A percentile compares a stretch with the other conserved stretches of the same genome.
Conservation (phyloP, 2,888 invertebrate genomes). For the Andrena flavipes region DNA sequence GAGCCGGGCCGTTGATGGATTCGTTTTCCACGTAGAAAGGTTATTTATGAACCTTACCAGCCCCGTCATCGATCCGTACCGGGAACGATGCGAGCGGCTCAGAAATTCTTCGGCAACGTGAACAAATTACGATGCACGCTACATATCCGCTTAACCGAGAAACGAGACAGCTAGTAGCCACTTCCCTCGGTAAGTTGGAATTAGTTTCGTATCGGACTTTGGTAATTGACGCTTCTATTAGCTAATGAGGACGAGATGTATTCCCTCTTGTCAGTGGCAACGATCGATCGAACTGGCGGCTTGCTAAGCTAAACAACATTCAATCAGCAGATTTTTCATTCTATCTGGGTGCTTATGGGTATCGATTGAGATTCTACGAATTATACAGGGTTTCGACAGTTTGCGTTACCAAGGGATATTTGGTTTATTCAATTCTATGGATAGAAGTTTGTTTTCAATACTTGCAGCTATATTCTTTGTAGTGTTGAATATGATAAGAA, state of each 20-base stretch:
- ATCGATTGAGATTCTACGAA: no score
- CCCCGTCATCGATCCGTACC: conserved; percentile 59
- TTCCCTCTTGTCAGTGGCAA: not conserved
- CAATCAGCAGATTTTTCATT: not conserved
- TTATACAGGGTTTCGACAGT: no score
- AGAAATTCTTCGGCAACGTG: conserved; percentile 48
- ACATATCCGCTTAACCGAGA: conserved; percentile 31
- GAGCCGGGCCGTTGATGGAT: conserved; percentile 68
- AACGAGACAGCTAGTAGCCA: conserved; percentile 28
- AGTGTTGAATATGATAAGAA: no score
- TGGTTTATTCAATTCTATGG: no score
- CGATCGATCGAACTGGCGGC: not conserved
- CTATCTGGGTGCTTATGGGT: not conserved
- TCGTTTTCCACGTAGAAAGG: conserved; percentile 70
- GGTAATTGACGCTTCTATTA: conserved; percentile 42
- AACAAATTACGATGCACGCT: conserved; percentile 58
- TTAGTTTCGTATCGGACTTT: conserved; percentile 23
- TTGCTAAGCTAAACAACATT: not conserved
- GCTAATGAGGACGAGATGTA: conserved; percentile 26
- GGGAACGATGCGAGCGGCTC: conserved; percentile 66
- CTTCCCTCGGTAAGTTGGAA: conserved; percentile 35
- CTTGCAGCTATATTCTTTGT: no score
- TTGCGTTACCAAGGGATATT: no score
- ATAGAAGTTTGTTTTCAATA: no score
- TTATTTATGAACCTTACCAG: conserved; percentile 66